Evolutionary conservation across 2,888 invertebrate species (phyloP).

Genomic region (Drosophila merina): DNA sequence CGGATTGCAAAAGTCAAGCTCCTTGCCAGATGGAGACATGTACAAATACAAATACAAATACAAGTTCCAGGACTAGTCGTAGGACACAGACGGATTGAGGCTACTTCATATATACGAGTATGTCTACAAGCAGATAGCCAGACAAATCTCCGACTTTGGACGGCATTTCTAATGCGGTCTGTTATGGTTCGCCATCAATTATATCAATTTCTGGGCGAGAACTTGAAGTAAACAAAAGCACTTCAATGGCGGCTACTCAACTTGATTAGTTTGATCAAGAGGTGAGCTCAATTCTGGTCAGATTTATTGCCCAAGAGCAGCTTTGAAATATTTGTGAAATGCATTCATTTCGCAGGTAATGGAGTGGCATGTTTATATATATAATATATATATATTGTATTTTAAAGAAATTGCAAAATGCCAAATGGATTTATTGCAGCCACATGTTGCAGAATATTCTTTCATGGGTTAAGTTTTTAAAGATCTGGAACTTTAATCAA

Average conservation of each 20-base stretch:
- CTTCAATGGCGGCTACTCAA: constrained; percentile 47
- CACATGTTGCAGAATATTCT: background rate
- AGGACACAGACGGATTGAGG: constrained; percentile 19
- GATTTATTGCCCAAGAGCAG: constrained; percentile 28
- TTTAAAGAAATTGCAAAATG: background rate
- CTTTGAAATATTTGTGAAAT: constrained; percentile 32
- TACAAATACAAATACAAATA: constrained; percentile 23
- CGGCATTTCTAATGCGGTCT: constrained; percentile 50
- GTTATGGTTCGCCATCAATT: constrained; percentile 69
- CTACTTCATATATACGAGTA: constrained; percentile 34
- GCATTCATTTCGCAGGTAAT: constrained; percentile 11
- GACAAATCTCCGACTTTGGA: constrained; percentile 39
- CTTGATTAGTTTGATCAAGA: constrained; percentile 47
- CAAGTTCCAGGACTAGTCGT: background rate
- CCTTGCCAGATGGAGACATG: constrained; percentile 57
- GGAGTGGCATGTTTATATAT: background rate
- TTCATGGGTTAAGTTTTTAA: too few relatives aligned
- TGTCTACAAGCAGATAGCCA: background rate
- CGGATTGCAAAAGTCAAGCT: constrained; percentile 74
- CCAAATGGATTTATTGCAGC: background rate
- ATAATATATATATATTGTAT: background rate
- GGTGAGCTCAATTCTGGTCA: constrained; percentile 12
- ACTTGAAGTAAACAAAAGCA: constrained; percentile 41
- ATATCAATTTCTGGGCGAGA: constrained; percentile 65
- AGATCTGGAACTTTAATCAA: too few relatives aligned